Base-by-base conservation (phyloP, 1,140 invertebrate genomes). In the Hyles vespertilio region DNA sequence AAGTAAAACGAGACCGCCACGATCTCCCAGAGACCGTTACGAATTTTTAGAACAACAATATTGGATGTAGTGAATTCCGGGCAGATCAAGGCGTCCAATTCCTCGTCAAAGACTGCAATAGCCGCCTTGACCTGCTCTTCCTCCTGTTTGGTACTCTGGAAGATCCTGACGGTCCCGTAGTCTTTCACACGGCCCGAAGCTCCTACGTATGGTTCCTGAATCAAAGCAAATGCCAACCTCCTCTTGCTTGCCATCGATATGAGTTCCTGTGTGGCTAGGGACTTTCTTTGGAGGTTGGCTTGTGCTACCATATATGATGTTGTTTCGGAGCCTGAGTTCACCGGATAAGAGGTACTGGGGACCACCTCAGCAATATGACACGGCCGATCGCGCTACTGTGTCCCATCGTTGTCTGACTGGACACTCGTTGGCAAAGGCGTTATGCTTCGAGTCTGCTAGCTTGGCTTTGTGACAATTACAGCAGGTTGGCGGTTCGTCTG, bases 261-360 rank as follows among this genome's bases (percentile, higher is more conserved):
- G 1, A 64, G 3, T 22, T 67, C 64, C 2, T 61, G 3, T 0
- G 64, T 70, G 0, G 68, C 64, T 3, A 67, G 32, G 11, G 53
- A 5, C 3, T 33, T 67, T 6, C 64, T 43, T 10, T 64, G 61
- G 2, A 70, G 50, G 32, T 70, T 67, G 3, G 64, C 44, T 11
- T 67, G 68, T 10, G 12, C 8, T 7, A 62, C 36, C 1, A 5
- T 2, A 47, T 48, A 59, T 6, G 5, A 49, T 12, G 48, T 49
- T 60, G 3, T 8, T 5, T 40, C 36, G 36, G 36, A 40, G 36
- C 5, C 36, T 5, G 36, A 5, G 36, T 8, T 40, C 36, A 8
- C 36, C 36, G 36, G 36, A 8, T 2, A 8, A 6, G 2, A 12
- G 3, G 43, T 11, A 0, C 12, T 22, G 9, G 8, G 4, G 11